A percentile compares a stretch with the other conserved stretches of the same genome.
These are phyloP conservation scores for Microtus pennsylvanicus DNA, from an alignment of 2,113 vertebrate species.

Conservation along the genomic window DNA sequence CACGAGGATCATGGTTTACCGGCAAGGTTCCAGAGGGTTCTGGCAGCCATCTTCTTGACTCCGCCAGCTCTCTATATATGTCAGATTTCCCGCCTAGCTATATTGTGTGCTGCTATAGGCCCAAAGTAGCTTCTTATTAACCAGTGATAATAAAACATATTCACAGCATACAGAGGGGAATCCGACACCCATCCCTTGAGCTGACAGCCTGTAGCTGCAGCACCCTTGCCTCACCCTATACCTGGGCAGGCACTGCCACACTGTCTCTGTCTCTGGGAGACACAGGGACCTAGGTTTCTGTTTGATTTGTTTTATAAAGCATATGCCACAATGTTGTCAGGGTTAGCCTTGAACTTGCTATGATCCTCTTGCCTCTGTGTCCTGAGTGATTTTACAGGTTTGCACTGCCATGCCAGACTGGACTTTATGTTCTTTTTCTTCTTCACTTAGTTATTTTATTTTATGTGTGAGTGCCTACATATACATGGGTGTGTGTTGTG, in stretches of 20 bases:
- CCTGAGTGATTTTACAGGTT: neutral
- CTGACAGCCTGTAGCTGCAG: slow-evolving; percentile 59
- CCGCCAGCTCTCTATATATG: no score
- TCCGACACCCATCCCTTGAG: no score
- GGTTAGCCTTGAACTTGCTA: neutral
- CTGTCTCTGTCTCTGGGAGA: slow-evolving; percentile 31
- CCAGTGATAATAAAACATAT: no score
- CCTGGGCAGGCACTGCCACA: slow-evolving; percentile 21
- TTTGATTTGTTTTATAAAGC: neutral
- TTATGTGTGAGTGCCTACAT: neutral
- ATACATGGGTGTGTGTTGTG: neutral
- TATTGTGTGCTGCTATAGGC: no score
- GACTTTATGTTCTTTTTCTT: neutral
- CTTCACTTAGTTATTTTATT: neutral
- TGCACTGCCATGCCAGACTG: no score
- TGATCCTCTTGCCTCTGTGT: neutral
- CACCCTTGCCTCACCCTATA: slow-evolving; percentile 49
- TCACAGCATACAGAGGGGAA: no score
- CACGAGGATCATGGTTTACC: no score
- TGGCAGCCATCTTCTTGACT: no score
- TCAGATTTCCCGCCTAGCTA: no score
- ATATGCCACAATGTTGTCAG: neutral
- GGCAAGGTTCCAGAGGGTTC: no score
- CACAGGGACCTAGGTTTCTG: slow-evolving; percentile 4
- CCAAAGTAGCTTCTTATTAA: no score